Percentiles rank a stretch among this genome's conserved stretches.
Conservation (phyloP, 2,113 vertebrate genomes). For the Lampris megalopsis region DNA sequence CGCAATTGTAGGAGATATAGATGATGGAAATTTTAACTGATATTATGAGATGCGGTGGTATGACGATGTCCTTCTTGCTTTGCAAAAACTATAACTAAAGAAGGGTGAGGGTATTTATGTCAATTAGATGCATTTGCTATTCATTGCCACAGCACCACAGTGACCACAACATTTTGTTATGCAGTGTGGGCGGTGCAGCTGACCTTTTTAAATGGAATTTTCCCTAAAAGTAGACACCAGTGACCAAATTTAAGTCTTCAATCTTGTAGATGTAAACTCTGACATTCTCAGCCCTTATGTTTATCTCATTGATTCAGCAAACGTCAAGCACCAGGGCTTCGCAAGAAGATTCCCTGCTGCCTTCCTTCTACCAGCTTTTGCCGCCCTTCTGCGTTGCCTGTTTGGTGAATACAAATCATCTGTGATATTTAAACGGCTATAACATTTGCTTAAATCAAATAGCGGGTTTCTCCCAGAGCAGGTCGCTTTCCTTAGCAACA, state of each 20-base stretch:
- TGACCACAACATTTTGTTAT: slow-evolving; percentile 56
- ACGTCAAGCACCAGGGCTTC: slow-evolving; percentile 60
- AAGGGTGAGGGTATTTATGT: slow-evolving; percentile 38
- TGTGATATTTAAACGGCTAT: slow-evolving; percentile 83
- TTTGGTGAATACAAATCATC: slow-evolving; percentile 78
- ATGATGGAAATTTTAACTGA: slow-evolving; percentile 1
- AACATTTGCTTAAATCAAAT: slow-evolving; percentile 81
- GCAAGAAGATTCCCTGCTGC: slow-evolving; percentile 53
- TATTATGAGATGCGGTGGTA: not conserved
- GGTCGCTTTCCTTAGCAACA: slow-evolving; percentile 50
- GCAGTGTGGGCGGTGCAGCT: slow-evolving; percentile 55
- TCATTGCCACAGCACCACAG: slow-evolving; percentile 20
- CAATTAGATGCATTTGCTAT: slow-evolving; percentile 33
- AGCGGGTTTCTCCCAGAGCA: slow-evolving; percentile 54
- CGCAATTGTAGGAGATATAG: not conserved
- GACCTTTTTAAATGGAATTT: slow-evolving; percentile 78
- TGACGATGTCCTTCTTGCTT: not conserved
- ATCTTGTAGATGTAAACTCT: slow-evolving; percentile 76
- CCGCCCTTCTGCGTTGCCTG: slow-evolving; percentile 34
- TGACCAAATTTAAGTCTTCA: slow-evolving; percentile 75
- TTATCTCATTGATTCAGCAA: slow-evolving; percentile 83
- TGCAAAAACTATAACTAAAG: slow-evolving; percentile 30
- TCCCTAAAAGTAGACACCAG: slow-evolving; percentile 64
- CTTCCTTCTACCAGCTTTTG: slow-evolving; percentile 42
- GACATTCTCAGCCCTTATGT: slow-evolving; percentile 80